Percentiles rank a stretch among this genome's conserved stretches.
These are phyloP conservation scores for Syrrhaptes paradoxus DNA, from an alignment of 2,113 vertebrate genomes.

Conservation along the genomic window DNA sequence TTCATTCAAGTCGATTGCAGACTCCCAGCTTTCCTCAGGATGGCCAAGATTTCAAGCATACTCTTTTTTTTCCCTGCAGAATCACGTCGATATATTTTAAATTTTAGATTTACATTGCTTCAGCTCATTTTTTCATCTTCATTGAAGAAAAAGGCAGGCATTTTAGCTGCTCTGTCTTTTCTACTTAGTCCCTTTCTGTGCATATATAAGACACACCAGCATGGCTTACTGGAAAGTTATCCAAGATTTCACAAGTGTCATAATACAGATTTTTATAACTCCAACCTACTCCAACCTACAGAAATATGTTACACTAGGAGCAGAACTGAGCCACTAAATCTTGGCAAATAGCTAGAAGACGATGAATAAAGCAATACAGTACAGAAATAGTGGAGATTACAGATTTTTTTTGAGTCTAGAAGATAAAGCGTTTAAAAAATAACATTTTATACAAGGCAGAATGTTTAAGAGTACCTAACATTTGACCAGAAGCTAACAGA, in stretches of 20 bases:
- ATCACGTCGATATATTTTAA: background rate
- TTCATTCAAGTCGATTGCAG: background rate
- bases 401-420: background rate
- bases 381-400: slow-evolving; percentile 9
- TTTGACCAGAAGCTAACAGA: background rate
- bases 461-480: background rate
- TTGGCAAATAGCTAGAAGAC: slow-evolving; percentile 33
- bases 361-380: slow-evolving; percentile 39
- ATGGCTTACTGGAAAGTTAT: slow-evolving; percentile 39
- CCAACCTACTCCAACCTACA: slow-evolving; percentile 64
- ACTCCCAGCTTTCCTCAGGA: background rate
- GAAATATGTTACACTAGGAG: slow-evolving; percentile 61
- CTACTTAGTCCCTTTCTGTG: background rate
- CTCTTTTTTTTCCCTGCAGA: background rate
- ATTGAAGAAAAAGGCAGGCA: slow-evolving; percentile 26
- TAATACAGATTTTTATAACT: slow-evolving; percentile 67
- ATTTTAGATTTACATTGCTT: slow-evolving; percentile 12
- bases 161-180: slow-evolving; percentile 31
- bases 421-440: background rate
- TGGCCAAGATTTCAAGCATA: background rate
- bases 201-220: background rate
- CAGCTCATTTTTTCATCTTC: background rate
- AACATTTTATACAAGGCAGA: background rate
- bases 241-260: slow-evolving; percentile 63
- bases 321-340: slow-evolving; percentile 16